Evolutionary conservation across 2,888 invertebrate genomes (phyloP), one percentile per base, ranked within the genome.

Genomic region (Acrobasis consociella): DNA sequence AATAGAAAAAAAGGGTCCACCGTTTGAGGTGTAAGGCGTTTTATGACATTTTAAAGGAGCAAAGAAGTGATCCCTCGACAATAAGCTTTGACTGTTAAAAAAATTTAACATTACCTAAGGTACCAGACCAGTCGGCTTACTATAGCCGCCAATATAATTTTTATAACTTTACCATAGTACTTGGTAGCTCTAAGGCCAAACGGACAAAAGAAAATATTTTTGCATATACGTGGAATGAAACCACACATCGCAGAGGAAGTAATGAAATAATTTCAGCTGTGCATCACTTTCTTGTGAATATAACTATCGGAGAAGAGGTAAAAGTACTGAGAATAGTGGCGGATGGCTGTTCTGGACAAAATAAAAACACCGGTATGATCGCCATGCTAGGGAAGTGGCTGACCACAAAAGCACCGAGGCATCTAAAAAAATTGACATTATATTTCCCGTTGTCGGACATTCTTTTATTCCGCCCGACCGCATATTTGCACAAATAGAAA

Each of bases 281-380:
- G n/a, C 15, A 16, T 15, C 49, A 49, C 15, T 49, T 49, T 49
- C 49, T 49, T 2, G n/a, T 15, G 8, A 49, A 49, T 15, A 49
- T 15, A 5, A 49, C 1, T 15, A 15, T 49, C 49, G 8, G 8
- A 15, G 49, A 15, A 49, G 5, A 15, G 15, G 49, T 49, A 13
- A 66, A 62, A 49, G 63, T 64, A 51, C 62, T 79, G 49, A 66
- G 73, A 61, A 51, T 60, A 60, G 50, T 63, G 9, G 67, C 74
- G 22, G 80, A 81, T 68, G 80, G 76, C 46, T 81, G 78, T 65
- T 70, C 72, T 31, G 75, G 78, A 5, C 72, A 72, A 63, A 71
- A 80, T 61, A 79, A 78, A 71, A 80, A 80, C 62, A 64, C 73
- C 31, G 72, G 69, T 15, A 69, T 77, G 68, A 60, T 49, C 2